These are phyloP conservation scores for Saccopteryx leptura DNA, from an alignment of 2,113 vertebrate genomes.

Conservation along the genomic window DNA sequence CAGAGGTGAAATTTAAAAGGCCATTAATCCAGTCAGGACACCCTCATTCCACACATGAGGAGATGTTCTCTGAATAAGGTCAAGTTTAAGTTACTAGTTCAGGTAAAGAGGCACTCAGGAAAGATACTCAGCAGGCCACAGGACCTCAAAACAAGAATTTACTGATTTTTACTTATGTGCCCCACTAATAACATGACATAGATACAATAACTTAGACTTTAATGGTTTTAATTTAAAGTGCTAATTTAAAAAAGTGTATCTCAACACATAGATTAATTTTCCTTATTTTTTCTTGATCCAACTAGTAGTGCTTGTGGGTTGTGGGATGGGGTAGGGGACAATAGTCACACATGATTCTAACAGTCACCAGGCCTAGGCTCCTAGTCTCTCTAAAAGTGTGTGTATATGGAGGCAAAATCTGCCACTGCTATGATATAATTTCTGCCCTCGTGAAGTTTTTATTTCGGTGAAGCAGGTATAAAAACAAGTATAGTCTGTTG, in stretches of 20 bases:
- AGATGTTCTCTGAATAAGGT: neutral
- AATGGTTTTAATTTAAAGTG: neutral
- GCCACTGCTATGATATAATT: neutral
- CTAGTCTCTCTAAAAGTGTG: neutral
- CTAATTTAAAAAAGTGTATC: neutral
- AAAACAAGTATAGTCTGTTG: neutral
- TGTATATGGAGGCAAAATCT: neutral
- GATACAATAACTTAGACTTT: neutral
- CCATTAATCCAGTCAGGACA: neutral
- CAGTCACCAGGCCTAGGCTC: fast-evolving
- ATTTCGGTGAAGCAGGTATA: neutral
- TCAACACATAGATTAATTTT: neutral
- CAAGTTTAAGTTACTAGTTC: neutral
- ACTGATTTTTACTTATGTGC: neutral
- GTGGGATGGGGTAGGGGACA: fast-evolving
- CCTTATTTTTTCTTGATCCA: neutral
- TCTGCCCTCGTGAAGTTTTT: neutral
- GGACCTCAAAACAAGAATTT: neutral
- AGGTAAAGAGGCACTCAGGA: neutral
- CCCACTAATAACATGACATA: neutral
- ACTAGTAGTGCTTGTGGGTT: neutral
- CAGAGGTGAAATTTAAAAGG: neutral
- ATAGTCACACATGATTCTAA: neutral
- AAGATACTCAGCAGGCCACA: neutral
- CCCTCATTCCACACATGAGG: neutral